Evolutionary conservation across 2,888 invertebrate genomes (phyloP), one percentile per base, ranked within the genome.

Genomic region (Drosophila sordidapex): DNA sequence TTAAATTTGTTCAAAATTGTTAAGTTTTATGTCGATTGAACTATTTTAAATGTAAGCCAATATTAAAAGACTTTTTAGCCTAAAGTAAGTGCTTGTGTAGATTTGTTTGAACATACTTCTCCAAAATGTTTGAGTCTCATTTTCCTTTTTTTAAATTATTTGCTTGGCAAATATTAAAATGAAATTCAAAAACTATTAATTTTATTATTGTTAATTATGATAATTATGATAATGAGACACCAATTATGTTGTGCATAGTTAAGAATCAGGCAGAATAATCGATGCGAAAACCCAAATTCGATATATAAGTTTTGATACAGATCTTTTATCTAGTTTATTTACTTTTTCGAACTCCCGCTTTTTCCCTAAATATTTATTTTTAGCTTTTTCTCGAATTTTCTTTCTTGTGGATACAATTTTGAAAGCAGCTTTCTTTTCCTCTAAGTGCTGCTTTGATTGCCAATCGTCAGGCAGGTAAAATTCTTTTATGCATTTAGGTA

Each of bases 281-380:
- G 7, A 1, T 46, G 7, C 4, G 6, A 43, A 21, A 0, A 21
- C 11, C 11, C 25, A 15, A 46, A 4, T 46, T 46, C 1, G 6
- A 5, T 0, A 43, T 43, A 8, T 8, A 8, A 15, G 21, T 25
- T 46, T 46, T 46, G 2, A 15, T 25, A 2, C 2, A 2, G 2
- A 5, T 5, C 21, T 43, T 11, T 3, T 27, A 21, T 2, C 2
- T 2, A 8, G 15, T 2, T 25, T 4, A 46, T 46, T 15, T 15
- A 2, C 2, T 7, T 11, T 21, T 7, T 5, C 2, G 1, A 4
- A 1, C 21, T 15, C 7, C 6, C 0, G 1, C 3, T 1, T 46
- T 15, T 8, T 7, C 4, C 13, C 21, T 2, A 13, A 46, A 21
- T n/a, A 21, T 46, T 4, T 25, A 46, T 46, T 46, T 46, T 2